phyloP scores from a whole-genome alignment of 2,113 vertebrate genomes.

The Seriola dumerili region DNA sequence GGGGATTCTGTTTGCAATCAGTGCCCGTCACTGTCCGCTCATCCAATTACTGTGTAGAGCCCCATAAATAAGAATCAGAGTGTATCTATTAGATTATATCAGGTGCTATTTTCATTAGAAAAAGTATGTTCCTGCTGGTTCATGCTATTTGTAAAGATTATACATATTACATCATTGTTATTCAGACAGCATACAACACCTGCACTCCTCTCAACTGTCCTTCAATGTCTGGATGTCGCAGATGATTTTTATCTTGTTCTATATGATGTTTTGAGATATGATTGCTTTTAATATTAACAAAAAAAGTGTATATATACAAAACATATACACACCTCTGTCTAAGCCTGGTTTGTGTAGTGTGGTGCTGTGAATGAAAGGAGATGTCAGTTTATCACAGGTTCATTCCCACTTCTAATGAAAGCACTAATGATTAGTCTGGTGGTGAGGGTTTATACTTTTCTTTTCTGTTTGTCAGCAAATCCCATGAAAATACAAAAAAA shows the following conservation, averaged over 20 bases:
- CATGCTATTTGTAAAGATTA: slow-evolving; percentile 8
- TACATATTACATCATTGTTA: background rate
- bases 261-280: background rate
- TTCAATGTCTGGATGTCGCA: background rate
- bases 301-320: background rate
- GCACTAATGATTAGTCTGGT: background rate
- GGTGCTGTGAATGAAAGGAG: background rate
- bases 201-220: background rate
- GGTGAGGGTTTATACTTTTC: background rate
- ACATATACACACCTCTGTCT: background rate
- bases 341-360: background rate
- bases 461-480: too few relatives aligned
- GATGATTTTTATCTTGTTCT: background rate
- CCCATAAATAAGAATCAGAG: slow-evolving; percentile 23
- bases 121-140: slow-evolving; percentile 8
- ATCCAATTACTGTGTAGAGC: slow-evolving; percentile 35
- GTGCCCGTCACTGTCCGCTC: slow-evolving; percentile 27
- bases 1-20: slow-evolving; percentile 13
- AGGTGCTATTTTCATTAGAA: slow-evolving; percentile 34
- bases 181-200: background rate
- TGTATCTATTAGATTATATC: slow-evolving; percentile 41
- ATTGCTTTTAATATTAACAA: background rate
- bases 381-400: background rate
- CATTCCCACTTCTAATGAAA: background rate
- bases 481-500: background rate